Evolutionary conservation across 2,113 vertebrate genomes (phyloP), one percentile per base, ranked within the genome.

Genomic region (Ammospiza caudacuta): DNA sequence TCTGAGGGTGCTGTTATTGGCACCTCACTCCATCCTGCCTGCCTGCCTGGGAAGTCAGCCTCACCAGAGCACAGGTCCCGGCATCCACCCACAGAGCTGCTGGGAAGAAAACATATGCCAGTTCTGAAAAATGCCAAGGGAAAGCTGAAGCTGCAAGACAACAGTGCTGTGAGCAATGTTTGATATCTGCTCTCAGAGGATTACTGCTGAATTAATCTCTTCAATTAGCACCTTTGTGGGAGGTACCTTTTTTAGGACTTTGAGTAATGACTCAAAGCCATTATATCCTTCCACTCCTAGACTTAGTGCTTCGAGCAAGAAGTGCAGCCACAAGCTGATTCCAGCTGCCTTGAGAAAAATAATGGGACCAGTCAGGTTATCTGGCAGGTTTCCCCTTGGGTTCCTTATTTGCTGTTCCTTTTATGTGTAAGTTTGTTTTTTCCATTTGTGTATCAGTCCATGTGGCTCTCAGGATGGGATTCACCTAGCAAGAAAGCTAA

Each of bases 91-190:
- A 33, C 15, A 21, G 47, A 54, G 35, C 12, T 81, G 41, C 54
- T 4, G 5, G 43, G 35, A 61, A 49, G 21, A 11, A 51, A 55
- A 58, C 6, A 55, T 1, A 0, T 27, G n/a, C 15, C 5, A 1
- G 37, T 29, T 80, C 51, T 74, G 55, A 25, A 73, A 89, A 91
- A 73, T 10, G 17, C 13, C 46, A 37, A n/a, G 11, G 41, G 41
- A 66, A 89, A 80, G n/a, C 28, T 55, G 68, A 74, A 80, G 49
- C 46, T 74, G 27, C 41, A 35, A 57, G 75, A 29, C 35, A 70
- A 15, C 58, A 20, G 18, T 5, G 9, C 28, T 25, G 27, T 20
- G 17, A 57, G 15, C 2, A 2, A 3, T 24, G 31, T 52, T 62
- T 76, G 59, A 15, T 73, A 37, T 31, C 46, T 77, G 59, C 14